phyloP scores from a whole-genome alignment of 37 sponge, comb jelly and placozoan species.

The Bolinopsis microptera region DNA sequence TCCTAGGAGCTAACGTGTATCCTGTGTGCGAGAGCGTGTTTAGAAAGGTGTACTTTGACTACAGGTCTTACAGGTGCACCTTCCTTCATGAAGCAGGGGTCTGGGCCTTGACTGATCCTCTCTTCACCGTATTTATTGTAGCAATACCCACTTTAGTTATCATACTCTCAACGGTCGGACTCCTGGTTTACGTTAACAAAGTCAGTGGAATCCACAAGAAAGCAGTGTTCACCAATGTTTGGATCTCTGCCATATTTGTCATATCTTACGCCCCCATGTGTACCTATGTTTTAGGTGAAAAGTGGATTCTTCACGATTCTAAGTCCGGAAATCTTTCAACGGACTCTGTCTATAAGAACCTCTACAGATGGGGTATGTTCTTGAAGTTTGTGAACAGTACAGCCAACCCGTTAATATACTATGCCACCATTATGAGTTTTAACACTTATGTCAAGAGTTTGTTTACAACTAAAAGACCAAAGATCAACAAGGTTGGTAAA shows the following conservation, averaged over 20 bases:
- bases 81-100: background rate
- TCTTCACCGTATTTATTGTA: background rate
- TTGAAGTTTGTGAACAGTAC: background rate
- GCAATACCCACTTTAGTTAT: background rate
- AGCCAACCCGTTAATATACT: background rate
- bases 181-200: background rate
- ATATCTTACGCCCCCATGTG: constrained; percentile 1
- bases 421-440: background rate
- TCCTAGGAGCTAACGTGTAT: background rate
- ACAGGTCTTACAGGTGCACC: background rate
- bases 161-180: background rate
- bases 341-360: background rate
- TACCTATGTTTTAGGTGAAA: background rate
- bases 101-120: background rate
- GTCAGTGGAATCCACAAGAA: background rate
- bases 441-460: background rate
- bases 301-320: background rate
- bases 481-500: no score
- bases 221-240: background rate
- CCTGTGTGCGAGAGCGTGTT: background rate
- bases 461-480: background rate
- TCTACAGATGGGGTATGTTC: background rate
- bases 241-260: background rate
- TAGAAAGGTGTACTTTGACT: background rate
- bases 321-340: background rate